Evolutionary conservation across 1,140 invertebrate species (phyloP), one percentile per base, ranked within the genome.

Genomic region (Meloidogyne exigua): DNA sequence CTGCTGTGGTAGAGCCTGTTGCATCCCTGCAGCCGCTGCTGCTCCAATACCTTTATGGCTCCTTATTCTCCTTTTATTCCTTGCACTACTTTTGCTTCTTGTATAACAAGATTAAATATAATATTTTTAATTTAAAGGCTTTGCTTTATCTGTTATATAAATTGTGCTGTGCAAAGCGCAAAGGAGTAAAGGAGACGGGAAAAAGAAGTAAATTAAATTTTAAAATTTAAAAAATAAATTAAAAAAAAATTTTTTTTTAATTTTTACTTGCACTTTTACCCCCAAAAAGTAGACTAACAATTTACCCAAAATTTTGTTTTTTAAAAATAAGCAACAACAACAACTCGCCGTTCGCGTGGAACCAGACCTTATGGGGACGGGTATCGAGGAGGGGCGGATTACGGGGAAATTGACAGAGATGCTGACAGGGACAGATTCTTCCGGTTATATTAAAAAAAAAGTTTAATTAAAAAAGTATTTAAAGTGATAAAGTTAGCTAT

Each of bases 1-100:
- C 15, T 82, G 81, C 64, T 82, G 81, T 68, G 81, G 81, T 18
- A 68, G 81, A 21, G 80, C 83, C 12, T 82, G 81, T 65, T 84
- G 81, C 66, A 71, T 79, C n/a, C 82, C 82, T 10, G 72, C 28
- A 49, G 74, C 66, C 5, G 80, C 76, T 28, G 72, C 39, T 2
- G 73, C 78, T 62, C 84, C 84, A 23, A 18, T 25, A 71, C 69
- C 69, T 26, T 23, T 42, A 18, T 71, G 26, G 69, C 44, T 71
- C 28, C 28, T 28, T 69, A 28, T 39, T 42, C 28, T 21, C 28
- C 28, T 70, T 23, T 21, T 26, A 36, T 18, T 70, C 1, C 49
- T 57, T n/a, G 18, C 18, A n/a, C 10, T 57, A 57, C 49, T 57
- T 57, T 57, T 57, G 10, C n/a, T 57, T 0, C 49, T 57, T 57